phyloP scores from a whole-genome alignment of 2,888 invertebrate genomes.

The Drosophila greeni region DNA sequence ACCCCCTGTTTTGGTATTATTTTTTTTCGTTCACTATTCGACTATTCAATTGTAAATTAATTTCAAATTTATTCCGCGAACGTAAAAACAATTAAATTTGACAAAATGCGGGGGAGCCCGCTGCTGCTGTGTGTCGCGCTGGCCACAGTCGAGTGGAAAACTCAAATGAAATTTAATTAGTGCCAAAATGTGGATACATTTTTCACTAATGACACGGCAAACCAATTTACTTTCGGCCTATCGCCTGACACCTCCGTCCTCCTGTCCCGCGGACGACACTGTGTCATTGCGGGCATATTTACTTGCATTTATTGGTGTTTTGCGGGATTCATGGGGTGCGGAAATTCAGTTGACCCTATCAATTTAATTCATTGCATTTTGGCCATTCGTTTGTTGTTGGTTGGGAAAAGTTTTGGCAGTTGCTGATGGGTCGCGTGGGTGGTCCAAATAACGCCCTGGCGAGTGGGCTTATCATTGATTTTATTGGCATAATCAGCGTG shows the following conservation, averaged over 20 bases:
- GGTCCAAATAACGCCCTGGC: constrained; percentile 43
- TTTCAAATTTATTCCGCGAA: constrained; percentile 46
- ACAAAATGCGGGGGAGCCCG: constrained; percentile 36
- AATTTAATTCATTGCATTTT: constrained; percentile 51
- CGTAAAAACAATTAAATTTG: constrained; percentile 57
- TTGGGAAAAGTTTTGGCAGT: constrained; percentile 48
- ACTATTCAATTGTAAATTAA: constrained; percentile 40
- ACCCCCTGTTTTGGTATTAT: not conserved
- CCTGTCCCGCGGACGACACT: not conserved
- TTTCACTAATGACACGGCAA: constrained; percentile 54
- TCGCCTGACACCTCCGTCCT: constrained; percentile 1
- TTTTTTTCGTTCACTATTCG: not conserved
- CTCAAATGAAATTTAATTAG: constrained; percentile 64
- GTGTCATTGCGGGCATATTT: constrained; percentile 24
- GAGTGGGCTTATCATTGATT: constrained; percentile 64
- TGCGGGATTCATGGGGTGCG: constrained; percentile 11
- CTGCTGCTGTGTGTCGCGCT: constrained; percentile 10
- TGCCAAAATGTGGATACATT: constrained; percentile 57
- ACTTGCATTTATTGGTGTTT: constrained; percentile 30
- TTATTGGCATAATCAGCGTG: constrained; percentile 71
- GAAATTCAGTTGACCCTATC: constrained; percentile 29
- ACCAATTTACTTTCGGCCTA: constrained; percentile 39
- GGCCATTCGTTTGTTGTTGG: constrained; percentile 55
- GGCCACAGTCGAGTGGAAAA: constrained; percentile 41
- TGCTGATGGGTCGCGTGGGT: constrained; percentile 3